Evolutionary conservation across 92 coral and sea anemone species (phyloP), one percentile per base, ranked within the genome.

Genomic region (Porites cylindrica): DNA sequence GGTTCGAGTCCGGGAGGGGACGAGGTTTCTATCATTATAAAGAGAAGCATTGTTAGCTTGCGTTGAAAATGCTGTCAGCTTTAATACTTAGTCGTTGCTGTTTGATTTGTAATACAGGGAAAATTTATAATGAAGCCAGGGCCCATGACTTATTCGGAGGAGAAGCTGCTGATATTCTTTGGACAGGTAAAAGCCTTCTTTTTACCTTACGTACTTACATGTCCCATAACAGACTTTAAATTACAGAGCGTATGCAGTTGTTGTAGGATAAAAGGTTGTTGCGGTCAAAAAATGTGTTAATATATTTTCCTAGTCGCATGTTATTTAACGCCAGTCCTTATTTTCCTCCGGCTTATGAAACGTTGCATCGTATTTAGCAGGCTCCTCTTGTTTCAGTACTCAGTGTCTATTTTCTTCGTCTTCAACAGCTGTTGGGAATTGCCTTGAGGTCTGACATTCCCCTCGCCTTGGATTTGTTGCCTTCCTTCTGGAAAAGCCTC

Each of bases 371-470:
- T 4, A 38, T 38, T 38, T 38, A 38, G 5, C 5, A 11, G 66
- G 47, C 32, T 52, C 1, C 20, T 65, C 52, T 65, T 13, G 8
- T 5, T 32, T 84, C 17, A 5, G 3, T 16, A 18, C 23, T 17
- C 1, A 18, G 56, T 23, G 47, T 1, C 19, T 10, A 2, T 51
- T 17, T 50, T 85, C 43, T 11, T 62, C 18, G 64, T 85, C 43
- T 11, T 62, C 5, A 63, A 51, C 85, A 97, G 99, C 90, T 97
- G 29, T 83, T 97, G 50, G 99, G 99, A 17, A 97, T 97, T 71
- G 98, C 98, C 8, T 90, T 97, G 70, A 92, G 99, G 23, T 93
- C 99, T 13, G 99, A 97, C 77, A 93, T 97, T 65, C 99, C 99
- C 21, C 90, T 97, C 51, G 99, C 99, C 73, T 86, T 97, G 88